Conservation (phyloP, 1,140 invertebrate species). For the Eriosoma lanigerum region DNA sequence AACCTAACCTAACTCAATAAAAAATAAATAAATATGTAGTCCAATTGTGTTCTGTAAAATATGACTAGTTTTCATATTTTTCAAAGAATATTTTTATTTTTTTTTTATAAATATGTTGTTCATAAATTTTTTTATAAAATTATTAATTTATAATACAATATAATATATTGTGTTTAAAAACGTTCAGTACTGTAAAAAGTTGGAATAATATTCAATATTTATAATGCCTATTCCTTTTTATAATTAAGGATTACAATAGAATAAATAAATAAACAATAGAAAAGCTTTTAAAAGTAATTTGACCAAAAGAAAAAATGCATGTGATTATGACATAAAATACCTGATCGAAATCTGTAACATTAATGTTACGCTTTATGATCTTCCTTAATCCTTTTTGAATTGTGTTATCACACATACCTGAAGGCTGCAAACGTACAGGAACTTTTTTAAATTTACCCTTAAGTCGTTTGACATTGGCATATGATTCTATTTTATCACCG, state of each 20-base stretch:
- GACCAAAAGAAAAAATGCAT: slow-evolving; percentile 34
- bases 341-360: slow-evolving; percentile 50
- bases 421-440: neutral
- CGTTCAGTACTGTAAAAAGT: no score
- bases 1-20: no score
- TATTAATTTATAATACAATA: no score
- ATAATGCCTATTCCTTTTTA: no score
- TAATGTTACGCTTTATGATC: slow-evolving; percentile 42
- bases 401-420: slow-evolving; percentile 2
- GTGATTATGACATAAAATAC: slow-evolving; percentile 48
- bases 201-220: no score
- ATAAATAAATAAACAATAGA: slow-evolving; percentile 1
- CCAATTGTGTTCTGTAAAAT: no score
- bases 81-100: no score
- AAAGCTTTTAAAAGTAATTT: neutral
- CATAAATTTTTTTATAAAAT: no score
- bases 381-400: slow-evolving; percentile 47
- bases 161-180: no score
- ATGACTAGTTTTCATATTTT: no score
- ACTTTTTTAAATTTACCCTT: slow-evolving; percentile 40
- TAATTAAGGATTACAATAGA: neutral
- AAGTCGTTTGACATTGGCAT: slow-evolving; percentile 20
- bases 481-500: slow-evolving; percentile 6
- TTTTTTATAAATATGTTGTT: no score
- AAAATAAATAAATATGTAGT: no score